Conservation (phyloP, 2,888 invertebrate genomes). For the Physocephala rufipes region DNA sequence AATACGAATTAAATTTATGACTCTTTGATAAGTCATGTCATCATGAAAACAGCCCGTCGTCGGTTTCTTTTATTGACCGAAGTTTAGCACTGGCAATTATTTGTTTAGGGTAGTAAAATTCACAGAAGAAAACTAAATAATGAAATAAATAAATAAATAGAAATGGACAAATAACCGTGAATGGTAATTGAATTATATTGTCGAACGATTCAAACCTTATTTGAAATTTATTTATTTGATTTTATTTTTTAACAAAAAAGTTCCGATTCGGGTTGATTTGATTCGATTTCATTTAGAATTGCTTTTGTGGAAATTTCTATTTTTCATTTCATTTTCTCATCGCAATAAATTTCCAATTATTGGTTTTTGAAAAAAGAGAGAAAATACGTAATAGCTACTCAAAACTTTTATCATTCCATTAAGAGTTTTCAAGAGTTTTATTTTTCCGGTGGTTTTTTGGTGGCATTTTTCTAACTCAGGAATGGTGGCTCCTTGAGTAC, state of each 20-base stretch:
- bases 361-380: not conserved
- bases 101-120: constrained; percentile 11
- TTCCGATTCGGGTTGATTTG: too few species aligned
- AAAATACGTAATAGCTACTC: not conserved
- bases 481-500: too few species aligned
- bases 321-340: too few species aligned
- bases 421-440: too few species aligned
- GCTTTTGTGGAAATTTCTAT: too few species aligned
- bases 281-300: not conserved
- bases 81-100: constrained; percentile 8
- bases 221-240: constrained; percentile 17
- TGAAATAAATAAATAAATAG: not conserved
- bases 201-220: constrained; percentile 5
- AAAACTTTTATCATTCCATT: too few species aligned
- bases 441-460: too few species aligned
- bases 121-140: too few species aligned
- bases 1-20: constrained; percentile 38
- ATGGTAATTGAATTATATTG: constrained; percentile 13
- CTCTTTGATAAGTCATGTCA: constrained; percentile 40
- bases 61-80: too few species aligned
- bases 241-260: not conserved
- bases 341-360: too few species aligned
- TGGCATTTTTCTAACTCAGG: too few species aligned
- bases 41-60: not conserved
- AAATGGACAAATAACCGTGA: not conserved